Base-by-base conservation (phyloP, 1,140 invertebrate species). In the Leptoteleia sp. region DNA sequence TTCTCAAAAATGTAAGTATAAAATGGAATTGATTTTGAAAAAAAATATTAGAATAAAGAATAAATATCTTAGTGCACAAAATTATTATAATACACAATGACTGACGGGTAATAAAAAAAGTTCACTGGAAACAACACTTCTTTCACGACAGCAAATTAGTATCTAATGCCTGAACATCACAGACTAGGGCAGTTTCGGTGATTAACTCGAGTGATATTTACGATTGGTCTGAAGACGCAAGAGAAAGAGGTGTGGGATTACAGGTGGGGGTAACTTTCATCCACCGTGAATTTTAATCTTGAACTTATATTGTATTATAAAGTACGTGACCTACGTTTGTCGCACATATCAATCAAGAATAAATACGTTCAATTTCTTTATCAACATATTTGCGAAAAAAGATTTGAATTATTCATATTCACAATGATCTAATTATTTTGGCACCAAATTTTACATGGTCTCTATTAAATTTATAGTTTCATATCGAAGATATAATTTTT, bases 251-350 rank as follows among this genome's bases (percentile, higher is more conserved):
- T 45, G 55, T 54, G 47, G 62, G 52, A 38, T 11, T 65, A 27
- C 4, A 13, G 59, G 65, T 70, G 65, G 73, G 73, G 65, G 37
- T 12, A 68, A 48, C 72, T 77, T 77, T 70, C 65, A 50, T 77
- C 57, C 57, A 77, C 64, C 57, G 9, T 70, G 50, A 68, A 76
- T 68, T 68, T 68, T 68, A 48, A 68, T 57, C 22, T 48, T 48
- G 42, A 62, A 75, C 42, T 76, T 64, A 67, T 55, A 61, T 61
- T 64, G 35, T 48, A 62, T 31, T 65, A 64, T 25, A 12, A 59
- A 61, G 52, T 59, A 75, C 71, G 61, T 61, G 72, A 61, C 43
- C 50, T 59, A 43, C n/a, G 42, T 65, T 65, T 35, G 50, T 33
- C 59, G 33, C 38, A 57, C 59, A 11, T 45, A 72, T 72, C 48